A percentile compares a stretch with the other conserved stretches of the same genome.
phyloP scores from a whole-genome alignment of 2,888 invertebrate genomes.

The Lordiphosa fenestrarum region DNA sequence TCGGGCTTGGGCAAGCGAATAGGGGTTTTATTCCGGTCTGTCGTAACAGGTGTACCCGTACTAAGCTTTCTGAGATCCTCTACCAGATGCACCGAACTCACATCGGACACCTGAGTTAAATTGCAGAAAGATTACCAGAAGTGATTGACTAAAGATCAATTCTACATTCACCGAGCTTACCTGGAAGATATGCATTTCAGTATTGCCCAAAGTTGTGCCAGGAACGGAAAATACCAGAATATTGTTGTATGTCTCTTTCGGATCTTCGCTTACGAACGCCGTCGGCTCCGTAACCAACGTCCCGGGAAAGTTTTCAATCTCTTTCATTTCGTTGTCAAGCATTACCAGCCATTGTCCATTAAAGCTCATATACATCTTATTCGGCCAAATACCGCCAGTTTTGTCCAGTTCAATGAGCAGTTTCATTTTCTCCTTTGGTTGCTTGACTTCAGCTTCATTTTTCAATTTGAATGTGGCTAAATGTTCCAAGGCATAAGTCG shows the following conservation, averaged over 20 bases:
- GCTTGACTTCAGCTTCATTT: constrained; percentile 91
- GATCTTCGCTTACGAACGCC: constrained; percentile 96
- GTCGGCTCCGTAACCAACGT: constrained; percentile 96
- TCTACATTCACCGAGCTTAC: constrained; percentile 77
- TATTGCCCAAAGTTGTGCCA: constrained; percentile 84
- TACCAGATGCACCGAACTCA: constrained; percentile 90
- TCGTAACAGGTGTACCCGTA: constrained; percentile 83
- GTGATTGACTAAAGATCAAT: too few relatives aligned
- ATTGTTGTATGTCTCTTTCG: constrained; percentile 98
- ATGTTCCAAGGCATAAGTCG: constrained; percentile 96
- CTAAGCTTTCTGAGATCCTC: constrained; percentile 88
- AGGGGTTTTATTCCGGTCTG: constrained; percentile 79
- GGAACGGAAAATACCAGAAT: constrained; percentile 97
- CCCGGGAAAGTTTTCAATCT: constrained; percentile 98
- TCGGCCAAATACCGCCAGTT: constrained; percentile 98
- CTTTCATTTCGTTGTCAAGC: constrained; percentile 96
- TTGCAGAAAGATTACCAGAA: background rate
- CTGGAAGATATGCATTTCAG: constrained; percentile 98
- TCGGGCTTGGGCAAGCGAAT: constrained; percentile 60
- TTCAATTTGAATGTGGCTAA: constrained; percentile 98
- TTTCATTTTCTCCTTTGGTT: constrained; percentile 95
- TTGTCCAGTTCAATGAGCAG: constrained; percentile 94
- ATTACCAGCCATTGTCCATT: constrained; percentile 94
- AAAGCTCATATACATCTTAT: constrained; percentile 95
- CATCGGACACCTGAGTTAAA: constrained; percentile 85